These are phyloP conservation scores for Halesus radiatus DNA, from an alignment of 1,140 invertebrate species.

Conservation along the genomic window DNA sequence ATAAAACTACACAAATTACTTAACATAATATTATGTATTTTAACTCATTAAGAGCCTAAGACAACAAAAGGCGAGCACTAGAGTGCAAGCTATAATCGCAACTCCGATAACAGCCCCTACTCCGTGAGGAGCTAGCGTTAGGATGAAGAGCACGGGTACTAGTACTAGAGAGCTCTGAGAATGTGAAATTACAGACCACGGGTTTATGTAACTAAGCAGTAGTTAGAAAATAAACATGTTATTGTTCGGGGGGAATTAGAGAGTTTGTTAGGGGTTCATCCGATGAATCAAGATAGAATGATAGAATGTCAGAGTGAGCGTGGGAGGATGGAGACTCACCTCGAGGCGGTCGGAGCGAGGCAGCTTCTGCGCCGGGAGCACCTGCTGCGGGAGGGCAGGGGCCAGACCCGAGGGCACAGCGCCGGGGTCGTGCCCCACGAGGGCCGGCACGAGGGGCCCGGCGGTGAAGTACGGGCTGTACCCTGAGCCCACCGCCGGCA, in stretches of 20 bases:
- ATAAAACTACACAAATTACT: not conserved
- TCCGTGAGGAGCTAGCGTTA: not conserved
- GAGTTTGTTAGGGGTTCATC: no score
- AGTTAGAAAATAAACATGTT: no score
- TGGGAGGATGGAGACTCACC: conserved; percentile 74
- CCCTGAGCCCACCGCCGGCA: conserved; percentile 82
- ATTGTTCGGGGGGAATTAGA: no score
- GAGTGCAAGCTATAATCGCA: not conserved
- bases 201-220: no score
- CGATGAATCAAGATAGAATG: no score
- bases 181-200: no score
- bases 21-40: no score
- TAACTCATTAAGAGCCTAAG: no score
- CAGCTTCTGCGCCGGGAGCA: conserved; percentile 91
- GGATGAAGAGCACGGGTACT: not conserved
- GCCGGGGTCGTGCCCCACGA: conserved; percentile 85
- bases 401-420: conserved; percentile 71
- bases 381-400: conserved; percentile 85
- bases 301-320: no score
- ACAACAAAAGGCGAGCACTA: no score
- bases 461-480: conserved; percentile 91
- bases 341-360: conserved; percentile 95
- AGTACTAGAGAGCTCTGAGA: not conserved
- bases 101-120: not conserved
- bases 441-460: conserved; percentile 86